phyloP scores from a whole-genome alignment of 2,113 vertebrate genomes.

The Stegastes partitus region DNA sequence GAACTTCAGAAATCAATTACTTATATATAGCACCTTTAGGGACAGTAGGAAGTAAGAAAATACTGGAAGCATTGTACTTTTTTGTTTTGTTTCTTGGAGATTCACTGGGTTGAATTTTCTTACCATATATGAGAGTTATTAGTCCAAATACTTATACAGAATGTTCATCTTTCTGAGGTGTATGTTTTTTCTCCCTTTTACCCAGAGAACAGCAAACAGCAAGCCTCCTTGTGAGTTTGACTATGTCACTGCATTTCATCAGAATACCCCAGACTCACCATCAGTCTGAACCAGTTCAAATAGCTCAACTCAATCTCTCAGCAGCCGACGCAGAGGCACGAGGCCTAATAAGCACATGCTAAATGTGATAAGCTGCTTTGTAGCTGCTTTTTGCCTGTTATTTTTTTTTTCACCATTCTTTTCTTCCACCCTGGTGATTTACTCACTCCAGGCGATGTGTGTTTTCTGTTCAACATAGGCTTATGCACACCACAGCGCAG shows the following conservation, averaged over 20 bases:
- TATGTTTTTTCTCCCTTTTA: conserved; percentile 34
- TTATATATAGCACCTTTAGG: too few species aligned
- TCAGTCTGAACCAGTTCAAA: conserved; percentile 79
- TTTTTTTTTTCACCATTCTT: conserved; percentile 63
- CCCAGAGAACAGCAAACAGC: conserved; percentile 47
- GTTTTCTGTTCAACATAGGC: conserved; percentile 70
- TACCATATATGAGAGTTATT: too few species aligned
- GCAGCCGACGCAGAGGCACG: conserved; percentile 69
- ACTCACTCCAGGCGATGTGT: conserved; percentile 78
- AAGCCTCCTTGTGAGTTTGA: conserved; percentile 58
- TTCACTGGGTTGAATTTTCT: too few species aligned
- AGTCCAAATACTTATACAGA: conserved; percentile 23
- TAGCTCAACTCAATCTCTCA: conserved; percentile 75
- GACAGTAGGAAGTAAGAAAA: too few species aligned
- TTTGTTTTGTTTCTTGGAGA: too few species aligned
- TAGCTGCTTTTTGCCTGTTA: conserved; percentile 68
- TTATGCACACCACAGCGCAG: conserved; percentile 65
- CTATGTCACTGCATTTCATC: conserved; percentile 82
- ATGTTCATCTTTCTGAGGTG: conserved; percentile 38
- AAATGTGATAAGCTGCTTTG: conserved; percentile 80
- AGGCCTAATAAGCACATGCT: conserved; percentile 80
- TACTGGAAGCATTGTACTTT: too few species aligned
- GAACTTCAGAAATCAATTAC: too few species aligned
- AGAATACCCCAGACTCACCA: conserved; percentile 81
- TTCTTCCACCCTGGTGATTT: conserved; percentile 82